Percentiles rank a stretch among this genome's conserved stretches.
phyloP scores from a whole-genome alignment of 2,113 vertebrate genomes.

The Epinephelus lanceolatus region DNA sequence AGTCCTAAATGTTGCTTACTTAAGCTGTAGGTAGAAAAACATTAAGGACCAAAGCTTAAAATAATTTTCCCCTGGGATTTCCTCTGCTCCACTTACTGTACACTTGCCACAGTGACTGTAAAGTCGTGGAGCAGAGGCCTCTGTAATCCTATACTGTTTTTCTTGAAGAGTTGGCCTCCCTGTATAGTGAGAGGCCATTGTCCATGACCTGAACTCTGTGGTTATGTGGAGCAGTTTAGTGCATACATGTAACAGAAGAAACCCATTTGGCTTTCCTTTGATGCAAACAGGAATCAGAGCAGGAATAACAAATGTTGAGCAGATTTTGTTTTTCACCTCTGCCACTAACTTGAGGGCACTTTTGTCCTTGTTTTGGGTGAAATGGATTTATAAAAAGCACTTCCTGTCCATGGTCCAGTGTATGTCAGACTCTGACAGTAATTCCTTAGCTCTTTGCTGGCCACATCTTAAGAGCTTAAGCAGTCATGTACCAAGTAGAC shows the following conservation, averaged over 20 bases:
- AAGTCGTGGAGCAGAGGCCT: neutral
- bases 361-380: neutral
- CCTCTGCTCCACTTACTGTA: neutral
- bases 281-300: constrained; percentile 30
- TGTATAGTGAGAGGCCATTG: neutral
- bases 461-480: neutral
- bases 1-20: neutral
- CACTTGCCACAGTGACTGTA: neutral
- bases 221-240: neutral
- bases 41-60: neutral
- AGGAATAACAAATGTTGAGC: constrained; percentile 17
- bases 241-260: constrained; percentile 24
- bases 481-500: neutral
- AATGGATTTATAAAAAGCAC: neutral
- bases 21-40: neutral
- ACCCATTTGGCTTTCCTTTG: neutral
- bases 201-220: constrained; percentile 5
- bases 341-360: neutral
- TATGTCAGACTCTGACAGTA: neutral
- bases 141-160: constrained; percentile 40
- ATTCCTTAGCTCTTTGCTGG: neutral
- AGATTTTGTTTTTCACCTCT: constrained; percentile 17
- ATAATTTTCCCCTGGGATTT: neutral
- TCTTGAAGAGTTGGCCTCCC: constrained; percentile 17
- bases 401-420: neutral